Percentiles rank a stretch among this genome's conserved stretches.
Conservation (phyloP, 2,888 invertebrate genomes). For the Acanthosoma haemorrhoidale region DNA sequence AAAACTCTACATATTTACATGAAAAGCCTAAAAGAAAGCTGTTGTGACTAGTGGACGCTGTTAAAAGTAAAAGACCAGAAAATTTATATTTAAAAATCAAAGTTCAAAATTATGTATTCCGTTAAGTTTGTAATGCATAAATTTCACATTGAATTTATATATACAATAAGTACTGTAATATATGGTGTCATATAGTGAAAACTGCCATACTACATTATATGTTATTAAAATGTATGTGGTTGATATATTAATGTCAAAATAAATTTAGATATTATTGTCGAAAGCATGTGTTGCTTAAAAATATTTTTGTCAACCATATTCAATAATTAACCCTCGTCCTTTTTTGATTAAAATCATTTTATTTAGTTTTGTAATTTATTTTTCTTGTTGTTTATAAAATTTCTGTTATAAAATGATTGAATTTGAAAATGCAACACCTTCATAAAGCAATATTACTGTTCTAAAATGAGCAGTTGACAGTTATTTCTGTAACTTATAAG, state of each 20-base stretch:
- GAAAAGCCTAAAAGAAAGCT: neutral
- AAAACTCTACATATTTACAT: neutral
- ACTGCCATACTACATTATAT: constrained; percentile 37
- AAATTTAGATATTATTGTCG: constrained; percentile 39
- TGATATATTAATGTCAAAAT: constrained; percentile 36
- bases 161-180: constrained; percentile 36
- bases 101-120: constrained; percentile 11
- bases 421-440: neutral
- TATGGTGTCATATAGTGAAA: constrained; percentile 37
- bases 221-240: constrained; percentile 36
- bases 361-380: neutral
- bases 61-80: neutral
- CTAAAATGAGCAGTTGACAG: too few species aligned
- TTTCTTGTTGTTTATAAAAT: neutral
- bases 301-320: neutral
- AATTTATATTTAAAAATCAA: neutral
- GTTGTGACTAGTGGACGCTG: neutral
- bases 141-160: constrained; percentile 32
- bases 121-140: constrained; percentile 16
- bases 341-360: neutral
- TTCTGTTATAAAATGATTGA: neutral
- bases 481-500: too few species aligned
- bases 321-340: neutral
- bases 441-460: neutral
- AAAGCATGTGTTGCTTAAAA: constrained; percentile 30